Base-by-base conservation (phyloP, 2,888 invertebrate genomes). In the Heteropelma amictum region DNA sequence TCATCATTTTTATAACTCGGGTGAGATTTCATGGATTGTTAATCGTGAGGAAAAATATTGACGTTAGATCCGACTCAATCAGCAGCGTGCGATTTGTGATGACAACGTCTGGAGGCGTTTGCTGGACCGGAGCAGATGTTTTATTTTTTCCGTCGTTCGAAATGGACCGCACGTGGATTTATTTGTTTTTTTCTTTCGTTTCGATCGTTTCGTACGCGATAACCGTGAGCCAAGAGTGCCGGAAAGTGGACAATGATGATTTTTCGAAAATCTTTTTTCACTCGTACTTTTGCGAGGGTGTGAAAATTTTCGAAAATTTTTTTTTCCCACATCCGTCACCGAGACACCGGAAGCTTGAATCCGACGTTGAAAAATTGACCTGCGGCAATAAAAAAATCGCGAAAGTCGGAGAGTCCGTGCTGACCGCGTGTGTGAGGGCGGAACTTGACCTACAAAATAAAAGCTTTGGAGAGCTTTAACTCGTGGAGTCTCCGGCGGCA, bases 361-460 rank as follows among this genome's bases (percentile, higher is more conserved):
- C n/a, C n/a, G n/a, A 14, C 38, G 14, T 38, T 1, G 14, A 14
- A 14, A 14, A 38, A 14, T 38, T 7, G 38, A 74, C 53, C 64
- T 53, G 60, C 53, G 58, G 12, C 53, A 56, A 65, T 40, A 45
- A 56, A 33, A 23, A 23, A 64, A 69, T 26, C n/a, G 35, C 47
- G 14, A 35, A 54, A 68, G 38, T 61, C 42, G 28, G 33, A 23
- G 54, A 70, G 73, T 78, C 72, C 77, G 77, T 79, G 81, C 30
- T 63, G 53, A 8, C 73, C 74, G 69, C 65, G 69, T 47, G 69
- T 53, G 69, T 70, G 77, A 49, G 51, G 77, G 82, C n/a, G 14
- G 38, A 82, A 83, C 82, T 82, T 84, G 85, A 85, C 84, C 85
- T 82, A 85, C 80, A 84, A 85, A 85, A 79, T 80, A 84, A 85